A percentile compares a stretch with the other conserved stretches of the same genome.
Conservation (phyloP, 2,888 invertebrate species). For the Polylopha cassiicola region DNA sequence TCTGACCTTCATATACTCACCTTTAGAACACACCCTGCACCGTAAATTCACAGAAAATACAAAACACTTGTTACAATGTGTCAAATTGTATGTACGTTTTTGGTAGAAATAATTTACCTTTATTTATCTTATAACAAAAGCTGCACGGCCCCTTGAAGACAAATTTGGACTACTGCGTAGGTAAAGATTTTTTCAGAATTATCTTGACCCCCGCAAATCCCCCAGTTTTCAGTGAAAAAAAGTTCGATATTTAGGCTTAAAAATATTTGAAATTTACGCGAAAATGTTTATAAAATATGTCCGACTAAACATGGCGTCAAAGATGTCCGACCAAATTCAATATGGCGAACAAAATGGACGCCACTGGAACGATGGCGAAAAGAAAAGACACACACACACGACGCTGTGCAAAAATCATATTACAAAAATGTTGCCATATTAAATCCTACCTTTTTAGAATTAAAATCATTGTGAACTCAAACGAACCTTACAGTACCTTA, state of each 20-base stretch:
- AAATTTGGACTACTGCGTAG: constrained; percentile 66
- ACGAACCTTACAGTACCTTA: too few species aligned
- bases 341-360: constrained; percentile 78
- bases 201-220: constrained; percentile 57
- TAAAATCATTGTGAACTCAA: too few species aligned
- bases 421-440: constrained; percentile 38
- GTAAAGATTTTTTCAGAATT: constrained; percentile 59
- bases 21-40: constrained; percentile 32
- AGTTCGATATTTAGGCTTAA: constrained; percentile 67
- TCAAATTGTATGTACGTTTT: constrained; percentile 72
- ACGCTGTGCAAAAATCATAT: constrained; percentile 29
- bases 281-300: constrained; percentile 86
- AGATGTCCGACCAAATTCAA: constrained; percentile 81
- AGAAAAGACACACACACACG: constrained; percentile 47
- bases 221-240: constrained; percentile 70
- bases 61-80: constrained; percentile 72
- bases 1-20: constrained; percentile 58
- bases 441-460: too few species aligned
- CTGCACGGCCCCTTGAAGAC: constrained; percentile 68
- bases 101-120: constrained; percentile 71
- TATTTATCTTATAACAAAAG: constrained; percentile 76
- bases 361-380: constrained; percentile 35
- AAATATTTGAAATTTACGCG: constrained; percentile 79
- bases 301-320: constrained; percentile 85
- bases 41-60: constrained; percentile 66